Base-by-base conservation (phyloP, 1,140 invertebrate species). In the Drosophila watanabei region DNA sequence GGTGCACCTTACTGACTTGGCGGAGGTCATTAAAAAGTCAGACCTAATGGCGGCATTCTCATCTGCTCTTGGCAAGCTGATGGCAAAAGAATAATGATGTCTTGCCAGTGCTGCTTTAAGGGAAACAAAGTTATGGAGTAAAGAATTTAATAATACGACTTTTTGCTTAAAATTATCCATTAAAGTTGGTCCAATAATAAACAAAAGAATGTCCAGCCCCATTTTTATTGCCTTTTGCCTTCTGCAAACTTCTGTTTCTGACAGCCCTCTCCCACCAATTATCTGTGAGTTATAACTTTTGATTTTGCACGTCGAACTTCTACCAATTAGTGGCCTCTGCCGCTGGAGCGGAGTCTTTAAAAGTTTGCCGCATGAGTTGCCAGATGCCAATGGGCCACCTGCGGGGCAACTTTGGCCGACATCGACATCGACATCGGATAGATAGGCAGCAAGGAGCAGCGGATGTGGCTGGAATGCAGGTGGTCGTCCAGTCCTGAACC, bases 241-340 rank as follows among this genome's bases (percentile, higher is more conserved):
- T 41, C 16, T 49, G 24, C 14, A 14, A 57, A 57, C 33, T 39
- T 68, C 30, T 68, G 45, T 10, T 20, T 39, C 37, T 59, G 11
- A 18, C 65, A 33, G 9, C 18, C 13, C 35, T 4, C 35, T 4
- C 14, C 68, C 20, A 9, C 56, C 70, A 73, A 61, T 73, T 61
- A 73, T 73, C 46, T 73, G 37, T 39, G 69, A 60, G 68, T 51
- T 73, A 73, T 73, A 73, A 73, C 70, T 73, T 73, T 61, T 61
- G 70, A 73, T 73, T 73, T 73, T 73, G 46, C 56, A 73, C 70
- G 68, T 73, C 70, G 72, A 75, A 75, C 41, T 75, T 75, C 35
- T 20, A 56, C 59, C 72, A 75, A 75, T 75, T 75, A 75, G 72
- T 75, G 51, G 58, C 33, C 68, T 45, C 46, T 33, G 58, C 41